These are phyloP conservation scores for Coptotermes formosanus DNA, from an alignment of 1,140 invertebrate species.

Conservation along the genomic window DNA sequence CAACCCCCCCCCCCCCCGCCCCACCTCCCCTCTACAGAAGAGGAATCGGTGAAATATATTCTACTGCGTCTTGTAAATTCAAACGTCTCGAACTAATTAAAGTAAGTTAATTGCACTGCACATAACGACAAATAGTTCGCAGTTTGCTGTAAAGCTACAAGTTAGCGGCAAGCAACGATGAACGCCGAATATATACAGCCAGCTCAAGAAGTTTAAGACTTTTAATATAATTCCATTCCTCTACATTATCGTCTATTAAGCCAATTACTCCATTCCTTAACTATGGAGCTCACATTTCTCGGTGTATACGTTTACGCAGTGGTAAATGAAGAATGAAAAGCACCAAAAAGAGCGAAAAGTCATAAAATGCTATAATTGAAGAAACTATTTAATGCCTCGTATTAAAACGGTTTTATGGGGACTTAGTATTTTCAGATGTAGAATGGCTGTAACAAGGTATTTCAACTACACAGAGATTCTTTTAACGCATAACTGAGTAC, in stretches of 20 bases:
- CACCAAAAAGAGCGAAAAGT: neutral
- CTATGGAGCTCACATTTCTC: neutral
- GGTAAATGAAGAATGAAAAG: neutral
- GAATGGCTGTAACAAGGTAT: no score
- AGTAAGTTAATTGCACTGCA: neutral
- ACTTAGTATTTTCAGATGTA: neutral
- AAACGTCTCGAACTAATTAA: slow-evolving; percentile 12
- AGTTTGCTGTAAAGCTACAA: neutral
- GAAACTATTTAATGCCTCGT: neutral
- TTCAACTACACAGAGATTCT: no score
- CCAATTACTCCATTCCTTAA: neutral
- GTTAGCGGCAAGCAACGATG: neutral
- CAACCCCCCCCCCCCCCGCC: neutral
- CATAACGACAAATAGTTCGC: slow-evolving; percentile 4
- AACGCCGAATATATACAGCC: neutral
- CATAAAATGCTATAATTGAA: neutral
- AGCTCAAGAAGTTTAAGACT: neutral
- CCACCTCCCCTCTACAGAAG: neutral
- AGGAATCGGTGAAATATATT: neutral
- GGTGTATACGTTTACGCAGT: neutral
- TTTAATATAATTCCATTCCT: neutral
- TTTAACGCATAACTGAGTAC: no score
- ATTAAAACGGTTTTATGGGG: neutral
- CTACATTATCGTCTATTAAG: neutral
- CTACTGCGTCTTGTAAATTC: neutral